Conservation (phyloP, 2,113 vertebrate genomes). For the Halichoeres trimaculatus region DNA sequence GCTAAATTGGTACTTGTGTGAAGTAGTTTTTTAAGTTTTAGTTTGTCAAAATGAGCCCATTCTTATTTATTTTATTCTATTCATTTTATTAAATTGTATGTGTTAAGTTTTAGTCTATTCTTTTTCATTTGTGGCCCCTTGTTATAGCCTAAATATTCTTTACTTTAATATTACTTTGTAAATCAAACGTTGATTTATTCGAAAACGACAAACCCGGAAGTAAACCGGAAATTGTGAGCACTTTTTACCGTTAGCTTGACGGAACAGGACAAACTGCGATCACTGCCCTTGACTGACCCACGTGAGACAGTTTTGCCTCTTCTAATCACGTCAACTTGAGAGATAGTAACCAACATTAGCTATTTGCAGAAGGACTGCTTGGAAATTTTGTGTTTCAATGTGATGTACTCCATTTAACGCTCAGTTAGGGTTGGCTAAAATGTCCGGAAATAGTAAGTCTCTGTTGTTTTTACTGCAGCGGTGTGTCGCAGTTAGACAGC, state of each 20-base stretch:
- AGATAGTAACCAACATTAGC: background rate
- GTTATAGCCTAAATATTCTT: no score
- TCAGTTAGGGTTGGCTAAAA: slow-evolving; percentile 8
- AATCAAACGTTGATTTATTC: no score
- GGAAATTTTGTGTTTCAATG: background rate
- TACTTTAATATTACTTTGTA: no score
- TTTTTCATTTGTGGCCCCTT: no score
- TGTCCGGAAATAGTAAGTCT: slow-evolving; percentile 58
- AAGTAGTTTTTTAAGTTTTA: no score
- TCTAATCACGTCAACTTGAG: rapidly evolving
- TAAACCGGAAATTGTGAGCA: background rate
- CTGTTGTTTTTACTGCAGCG: slow-evolving; percentile 55
- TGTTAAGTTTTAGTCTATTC: no score
- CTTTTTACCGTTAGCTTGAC: background rate
- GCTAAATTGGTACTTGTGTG: no score
- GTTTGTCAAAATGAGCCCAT: no score
- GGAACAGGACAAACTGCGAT: rapidly evolving
- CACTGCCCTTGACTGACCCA: slow-evolving; percentile 64
- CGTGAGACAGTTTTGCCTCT: slow-evolving; percentile 29
- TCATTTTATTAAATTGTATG: no score
- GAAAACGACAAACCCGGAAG: background rate
- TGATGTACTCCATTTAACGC: rapidly evolving
- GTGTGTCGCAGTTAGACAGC: slow-evolving; percentile 33
- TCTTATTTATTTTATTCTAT: no score
- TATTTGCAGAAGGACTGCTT: background rate